phyloP scores from a whole-genome alignment of 2,888 invertebrate species.

The Phyllotreta cruciferae region DNA sequence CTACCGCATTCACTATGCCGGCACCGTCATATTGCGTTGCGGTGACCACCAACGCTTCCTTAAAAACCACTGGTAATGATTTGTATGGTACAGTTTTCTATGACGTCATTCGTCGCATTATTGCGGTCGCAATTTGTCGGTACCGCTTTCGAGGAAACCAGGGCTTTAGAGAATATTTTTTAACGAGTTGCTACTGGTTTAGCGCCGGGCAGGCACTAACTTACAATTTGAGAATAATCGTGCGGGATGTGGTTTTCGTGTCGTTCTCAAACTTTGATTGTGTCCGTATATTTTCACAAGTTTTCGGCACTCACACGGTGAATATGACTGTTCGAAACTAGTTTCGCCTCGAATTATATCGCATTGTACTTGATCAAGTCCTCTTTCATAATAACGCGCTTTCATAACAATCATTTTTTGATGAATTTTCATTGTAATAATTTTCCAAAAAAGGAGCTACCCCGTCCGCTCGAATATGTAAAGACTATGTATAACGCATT shows the following conservation, averaged over 20 bases:
- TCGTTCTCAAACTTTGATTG: constrained; percentile 22
- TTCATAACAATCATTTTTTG: not conserved
- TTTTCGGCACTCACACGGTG: constrained; percentile 10
- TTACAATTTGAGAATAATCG: constrained; percentile 51
- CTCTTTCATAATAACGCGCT: not conserved
- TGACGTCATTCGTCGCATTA: too few relatives aligned
- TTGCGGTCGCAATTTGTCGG: too few relatives aligned
- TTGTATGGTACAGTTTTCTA: too few relatives aligned
- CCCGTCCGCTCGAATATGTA: not conserved
- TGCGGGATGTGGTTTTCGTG: constrained; percentile 25
- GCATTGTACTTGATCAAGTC: constrained; percentile 1
- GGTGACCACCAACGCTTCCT: too few relatives aligned
- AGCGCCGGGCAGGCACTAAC: constrained; percentile 42
- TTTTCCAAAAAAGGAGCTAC: not conserved
- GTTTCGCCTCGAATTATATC: constrained; percentile 15
- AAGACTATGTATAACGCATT: too few relatives aligned
- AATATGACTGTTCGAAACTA: constrained; percentile 20
- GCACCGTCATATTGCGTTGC: too few relatives aligned
- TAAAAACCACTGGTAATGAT: too few relatives aligned
- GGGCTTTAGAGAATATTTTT: too few relatives aligned
- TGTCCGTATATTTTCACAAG: constrained; percentile 15
- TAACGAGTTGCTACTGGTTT: constrained; percentile 4
- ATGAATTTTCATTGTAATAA: too few relatives aligned
- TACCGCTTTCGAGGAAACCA: too few relatives aligned
- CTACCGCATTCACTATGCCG: too few relatives aligned